These are phyloP conservation scores for Galerucella calmariensis DNA, from an alignment of 2,888 invertebrate genomes.

Conservation along the genomic window DNA sequence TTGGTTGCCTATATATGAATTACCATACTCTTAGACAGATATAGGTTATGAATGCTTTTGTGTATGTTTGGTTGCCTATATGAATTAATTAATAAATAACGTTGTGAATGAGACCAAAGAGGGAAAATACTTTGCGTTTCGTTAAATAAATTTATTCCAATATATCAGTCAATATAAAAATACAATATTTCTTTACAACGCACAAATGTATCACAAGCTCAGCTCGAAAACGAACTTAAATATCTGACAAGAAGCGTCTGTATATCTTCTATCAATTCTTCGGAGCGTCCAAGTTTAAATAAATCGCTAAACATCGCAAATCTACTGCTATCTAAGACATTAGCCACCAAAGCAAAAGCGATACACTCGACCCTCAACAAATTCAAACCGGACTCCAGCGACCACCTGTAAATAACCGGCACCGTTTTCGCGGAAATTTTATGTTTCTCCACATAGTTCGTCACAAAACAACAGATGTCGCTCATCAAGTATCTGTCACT, in stretches of 20 bases:
- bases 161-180: slow-evolving; percentile 8
- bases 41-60: too few species aligned
- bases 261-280: slow-evolving; percentile 70
- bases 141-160: not conserved
- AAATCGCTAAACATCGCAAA: slow-evolving; percentile 66
- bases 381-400: slow-evolving; percentile 71
- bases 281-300: slow-evolving; percentile 67
- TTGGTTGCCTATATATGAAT: too few species aligned
- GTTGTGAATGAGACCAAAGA: too few species aligned
- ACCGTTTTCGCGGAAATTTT: slow-evolving; percentile 67
- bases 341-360: slow-evolving; percentile 69
- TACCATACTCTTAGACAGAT: too few species aligned
- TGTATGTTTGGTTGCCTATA: too few species aligned
- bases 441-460: slow-evolving; percentile 69
- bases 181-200: slow-evolving; percentile 6
- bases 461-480: slow-evolving; percentile 67
- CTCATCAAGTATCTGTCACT: slow-evolving; percentile 71
- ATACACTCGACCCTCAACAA: slow-evolving; percentile 71
- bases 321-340: slow-evolving; percentile 66
- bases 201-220: not conserved
- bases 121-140: too few species aligned
- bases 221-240: slow-evolving; percentile 42
- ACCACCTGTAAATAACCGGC: slow-evolving; percentile 71
- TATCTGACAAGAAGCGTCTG: slow-evolving; percentile 55
- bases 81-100: too few species aligned